These are phyloP conservation scores for Epistrophe grossulariae DNA, from an alignment of 2,888 invertebrate genomes.

Conservation along the genomic window DNA sequence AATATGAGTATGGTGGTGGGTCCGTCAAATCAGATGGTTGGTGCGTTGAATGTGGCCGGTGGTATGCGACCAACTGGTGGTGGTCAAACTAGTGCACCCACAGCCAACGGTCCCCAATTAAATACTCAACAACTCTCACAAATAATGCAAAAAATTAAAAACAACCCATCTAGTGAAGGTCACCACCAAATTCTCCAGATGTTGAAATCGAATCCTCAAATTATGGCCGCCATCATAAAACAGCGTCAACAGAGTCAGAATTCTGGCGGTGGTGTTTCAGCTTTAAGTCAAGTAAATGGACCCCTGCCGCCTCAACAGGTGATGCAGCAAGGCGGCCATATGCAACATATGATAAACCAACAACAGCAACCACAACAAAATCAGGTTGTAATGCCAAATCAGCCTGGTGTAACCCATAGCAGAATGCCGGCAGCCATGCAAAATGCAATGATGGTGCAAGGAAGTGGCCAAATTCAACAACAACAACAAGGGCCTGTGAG, in stretches of 20 bases:
- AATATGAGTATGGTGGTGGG: conserved; percentile 82
- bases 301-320: conserved; percentile 80
- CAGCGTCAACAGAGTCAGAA: conserved; percentile 88
- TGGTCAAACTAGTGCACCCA: conserved; percentile 76
- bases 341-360: conserved; percentile 83
- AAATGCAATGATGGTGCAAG: conserved; percentile 82
- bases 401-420: conserved; percentile 82
- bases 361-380: conserved; percentile 83
- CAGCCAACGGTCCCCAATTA: conserved; percentile 80
- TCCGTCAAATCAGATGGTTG: conserved; percentile 81
- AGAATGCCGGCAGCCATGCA: conserved; percentile 83
- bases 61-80: conserved; percentile 73
- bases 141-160: conserved; percentile 94
- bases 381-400: conserved; percentile 84
- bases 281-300: conserved; percentile 79
- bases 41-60: conserved; percentile 77
- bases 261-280: conserved; percentile 78
- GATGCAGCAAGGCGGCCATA: conserved; percentile 79
- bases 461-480: conserved; percentile 78
- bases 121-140: conserved; percentile 90
- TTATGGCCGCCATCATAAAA: conserved; percentile 98
- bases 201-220: conserved; percentile 95
- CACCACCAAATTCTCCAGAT: conserved; percentile 95
- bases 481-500: conserved; percentile 83
- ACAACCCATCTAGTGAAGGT: conserved; percentile 95